These are phyloP conservation scores for Cottoperca gobio DNA, from an alignment of 2,797 vertebrate species.

Conservation along the genomic window DNA sequence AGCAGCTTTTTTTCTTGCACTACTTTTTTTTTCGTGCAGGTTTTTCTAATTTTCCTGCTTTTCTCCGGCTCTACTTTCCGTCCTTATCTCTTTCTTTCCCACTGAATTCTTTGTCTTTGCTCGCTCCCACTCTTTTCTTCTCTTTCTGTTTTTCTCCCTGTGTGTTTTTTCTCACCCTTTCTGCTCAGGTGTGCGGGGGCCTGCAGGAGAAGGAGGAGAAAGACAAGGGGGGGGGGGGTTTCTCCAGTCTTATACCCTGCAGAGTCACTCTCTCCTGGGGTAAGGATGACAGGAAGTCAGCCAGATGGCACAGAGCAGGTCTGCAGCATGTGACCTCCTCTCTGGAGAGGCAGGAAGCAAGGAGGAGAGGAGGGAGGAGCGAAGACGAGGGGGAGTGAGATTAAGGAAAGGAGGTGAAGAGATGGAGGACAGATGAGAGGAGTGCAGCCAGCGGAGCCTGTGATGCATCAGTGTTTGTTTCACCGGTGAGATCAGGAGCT, in stretches of 20 bases:
- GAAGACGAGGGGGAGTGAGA: slow-evolving; percentile 26
- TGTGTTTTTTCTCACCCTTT: slow-evolving; percentile 59
- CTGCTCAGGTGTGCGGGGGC: slow-evolving; percentile 70
- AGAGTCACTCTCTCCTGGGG: slow-evolving; percentile 79
- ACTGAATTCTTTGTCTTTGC: slow-evolving; percentile 28
- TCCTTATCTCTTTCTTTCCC: slow-evolving; percentile 16
- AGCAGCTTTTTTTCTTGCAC: slow-evolving; percentile 25
- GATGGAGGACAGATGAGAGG: slow-evolving; percentile 56
- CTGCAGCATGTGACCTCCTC: slow-evolving; percentile 79
- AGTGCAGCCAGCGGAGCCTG: slow-evolving; percentile 17
- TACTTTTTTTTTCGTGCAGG: not conserved
- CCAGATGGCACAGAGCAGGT: slow-evolving; percentile 86
- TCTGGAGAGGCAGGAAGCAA: slow-evolving; percentile 69
- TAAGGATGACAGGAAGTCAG: slow-evolving; percentile 84
- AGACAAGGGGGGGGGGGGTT: slow-evolving; percentile 37
- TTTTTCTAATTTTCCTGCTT: slow-evolving; percentile 30
- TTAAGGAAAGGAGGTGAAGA: slow-evolving; percentile 54
- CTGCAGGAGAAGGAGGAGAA: slow-evolving; percentile 31
- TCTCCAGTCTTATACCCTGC: slow-evolving; percentile 66
- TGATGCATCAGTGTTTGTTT: slow-evolving; percentile 43
- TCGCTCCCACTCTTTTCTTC: slow-evolving; percentile 17
- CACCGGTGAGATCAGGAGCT: slow-evolving; percentile 21
- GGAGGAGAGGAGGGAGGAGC: slow-evolving; percentile 48
- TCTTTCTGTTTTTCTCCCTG: slow-evolving; percentile 27
- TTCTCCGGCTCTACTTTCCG: not conserved